Percentiles rank a stretch among this genome's conserved stretches.
phyloP scores from a whole-genome alignment of 2,113 vertebrate species.

The Dromas ardeola region DNA sequence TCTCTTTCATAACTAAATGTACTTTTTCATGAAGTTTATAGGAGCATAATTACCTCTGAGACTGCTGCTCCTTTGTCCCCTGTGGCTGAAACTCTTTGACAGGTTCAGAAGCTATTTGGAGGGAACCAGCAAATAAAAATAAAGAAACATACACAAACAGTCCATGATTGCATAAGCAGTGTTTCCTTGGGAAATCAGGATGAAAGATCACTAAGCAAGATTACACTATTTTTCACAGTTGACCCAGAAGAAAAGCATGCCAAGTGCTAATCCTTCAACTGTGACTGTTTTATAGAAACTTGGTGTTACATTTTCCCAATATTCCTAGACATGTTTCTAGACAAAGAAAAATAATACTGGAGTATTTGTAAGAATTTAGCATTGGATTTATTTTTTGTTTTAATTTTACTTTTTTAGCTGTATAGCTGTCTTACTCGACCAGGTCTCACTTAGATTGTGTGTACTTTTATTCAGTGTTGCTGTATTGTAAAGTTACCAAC shows the following conservation, averaged over 20 bases:
- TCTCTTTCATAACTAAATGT: neutral
- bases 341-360: neutral
- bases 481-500: neutral
- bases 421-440: neutral
- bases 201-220: constrained; percentile 26
- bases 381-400: neutral
- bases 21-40: neutral
- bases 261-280: neutral
- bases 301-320: neutral
- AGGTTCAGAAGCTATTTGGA: neutral
- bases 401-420: neutral
- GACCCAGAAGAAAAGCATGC: constrained; percentile 2
- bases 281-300: neutral
- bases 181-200: constrained; percentile 44
- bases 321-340: neutral
- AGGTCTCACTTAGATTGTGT: neutral
- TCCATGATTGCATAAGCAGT: neutral
- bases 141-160: neutral
- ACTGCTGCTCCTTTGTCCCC: neutral
- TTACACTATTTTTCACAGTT: constrained; percentile 10
- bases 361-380: neutral
- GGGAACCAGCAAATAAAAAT: constrained; percentile 25
- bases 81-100: neutral
- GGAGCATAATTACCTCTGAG: neutral
- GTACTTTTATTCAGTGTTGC: neutral